phyloP scores from a whole-genome alignment of 2,113 vertebrate genomes.

The Naja naja region DNA sequence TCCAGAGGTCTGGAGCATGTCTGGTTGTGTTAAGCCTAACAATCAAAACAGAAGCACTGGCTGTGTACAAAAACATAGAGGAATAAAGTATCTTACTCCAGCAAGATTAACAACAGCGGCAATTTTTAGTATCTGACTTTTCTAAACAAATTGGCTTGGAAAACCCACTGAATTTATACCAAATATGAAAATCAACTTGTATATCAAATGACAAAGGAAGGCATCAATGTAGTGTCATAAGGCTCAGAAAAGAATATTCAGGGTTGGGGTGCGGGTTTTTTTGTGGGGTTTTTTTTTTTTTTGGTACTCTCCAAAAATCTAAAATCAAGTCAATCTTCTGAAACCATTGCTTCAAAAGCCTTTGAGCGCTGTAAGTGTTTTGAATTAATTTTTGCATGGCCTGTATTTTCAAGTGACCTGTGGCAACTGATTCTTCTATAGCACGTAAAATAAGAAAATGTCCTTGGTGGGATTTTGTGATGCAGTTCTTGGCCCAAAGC shows the following conservation, averaged over 20 bases:
- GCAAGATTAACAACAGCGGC: neutral
- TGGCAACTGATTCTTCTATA: neutral
- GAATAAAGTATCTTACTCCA: neutral
- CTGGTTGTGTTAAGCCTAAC: neutral
- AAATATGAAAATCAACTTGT: neutral
- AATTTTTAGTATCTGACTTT: neutral
- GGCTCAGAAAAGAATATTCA: neutral
- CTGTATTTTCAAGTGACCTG: neutral
- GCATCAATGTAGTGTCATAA: neutral
- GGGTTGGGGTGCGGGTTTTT: neutral
- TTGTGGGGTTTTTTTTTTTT: no score
- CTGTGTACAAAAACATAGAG: neutral
- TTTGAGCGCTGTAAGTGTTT: neutral
- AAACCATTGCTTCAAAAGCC: neutral
- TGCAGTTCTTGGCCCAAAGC: neutral
- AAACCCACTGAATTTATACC: neutral
- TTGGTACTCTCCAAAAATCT: neutral
- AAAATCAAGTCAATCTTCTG: neutral
- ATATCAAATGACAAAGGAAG: neutral
- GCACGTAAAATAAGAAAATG: neutral
- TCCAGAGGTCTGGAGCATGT: neutral
- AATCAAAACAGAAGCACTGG: neutral
- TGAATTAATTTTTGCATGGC: neutral
- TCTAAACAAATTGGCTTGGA: neutral
- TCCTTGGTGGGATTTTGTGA: neutral